These are phyloP conservation scores for Laticauda colubrina DNA, from an alignment of 2,113 vertebrate species.

Conservation along the genomic window DNA sequence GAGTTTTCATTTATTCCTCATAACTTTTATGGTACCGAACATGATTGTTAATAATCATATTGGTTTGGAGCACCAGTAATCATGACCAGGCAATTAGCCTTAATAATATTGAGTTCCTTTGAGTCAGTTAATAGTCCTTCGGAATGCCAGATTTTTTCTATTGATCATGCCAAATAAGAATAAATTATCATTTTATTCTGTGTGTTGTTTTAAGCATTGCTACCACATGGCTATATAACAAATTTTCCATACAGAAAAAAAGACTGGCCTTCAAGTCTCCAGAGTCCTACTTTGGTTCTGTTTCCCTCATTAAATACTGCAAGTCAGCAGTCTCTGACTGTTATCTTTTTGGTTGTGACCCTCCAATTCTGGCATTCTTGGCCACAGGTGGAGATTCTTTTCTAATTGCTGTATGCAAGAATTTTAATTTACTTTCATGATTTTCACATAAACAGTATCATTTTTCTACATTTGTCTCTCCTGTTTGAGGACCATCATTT, in stretches of 20 bases:
- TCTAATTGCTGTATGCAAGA: not conserved
- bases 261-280: not conserved
- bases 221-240: not conserved
- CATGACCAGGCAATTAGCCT: constrained; percentile 32
- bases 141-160: constrained; percentile 31
- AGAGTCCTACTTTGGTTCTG: not conserved
- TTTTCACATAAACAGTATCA: not conserved
- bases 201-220: not conserved
- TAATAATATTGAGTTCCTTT: constrained; percentile 8
- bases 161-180: constrained; percentile 26
- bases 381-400: not conserved
- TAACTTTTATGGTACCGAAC: constrained; percentile 40
- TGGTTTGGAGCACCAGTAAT: constrained; percentile 33
- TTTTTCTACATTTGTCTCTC: not conserved
- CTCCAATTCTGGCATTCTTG: not conserved
- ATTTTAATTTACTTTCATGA: not conserved
- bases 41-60: constrained; percentile 22
- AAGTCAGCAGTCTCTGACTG: not conserved
- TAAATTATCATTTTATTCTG: constrained; percentile 3
- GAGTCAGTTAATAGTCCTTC: constrained; percentile 41
- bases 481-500: not conserved
- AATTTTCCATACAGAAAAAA: too few relatives aligned
- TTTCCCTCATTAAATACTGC: not conserved
- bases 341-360: not conserved
- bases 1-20: constrained; percentile 35